phyloP scores from a whole-genome alignment of 2,888 invertebrate species.

The Nemapogon koenigi region DNA sequence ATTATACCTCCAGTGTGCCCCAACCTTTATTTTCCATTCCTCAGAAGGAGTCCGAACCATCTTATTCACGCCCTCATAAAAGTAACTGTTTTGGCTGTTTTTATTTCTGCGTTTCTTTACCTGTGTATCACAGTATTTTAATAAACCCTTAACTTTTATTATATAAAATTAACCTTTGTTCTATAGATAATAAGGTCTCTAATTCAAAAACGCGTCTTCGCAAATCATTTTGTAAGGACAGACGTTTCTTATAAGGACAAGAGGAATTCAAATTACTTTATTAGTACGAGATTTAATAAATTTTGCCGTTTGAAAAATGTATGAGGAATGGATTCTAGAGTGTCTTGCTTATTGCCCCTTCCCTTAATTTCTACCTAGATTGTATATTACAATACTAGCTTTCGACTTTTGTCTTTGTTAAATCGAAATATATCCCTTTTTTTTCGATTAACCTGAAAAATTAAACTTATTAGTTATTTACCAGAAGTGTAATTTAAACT shows the following conservation, averaged over 20 bases:
- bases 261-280: conserved; percentile 62
- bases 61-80: conserved; percentile 67
- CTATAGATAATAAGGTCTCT: background rate
- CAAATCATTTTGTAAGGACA: conserved; percentile 58
- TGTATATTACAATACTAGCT: too few relatives aligned
- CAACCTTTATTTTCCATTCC: conserved; percentile 38
- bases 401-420: too few relatives aligned
- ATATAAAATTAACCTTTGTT: conserved; percentile 20
- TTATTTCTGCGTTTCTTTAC: conserved; percentile 58
- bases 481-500: too few relatives aligned
- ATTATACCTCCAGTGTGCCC: conserved; percentile 24
- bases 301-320: conserved; percentile 6
- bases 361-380: too few relatives aligned
- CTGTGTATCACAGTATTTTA: conserved; percentile 64
- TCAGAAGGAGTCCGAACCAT: conserved; percentile 61
- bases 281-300: conserved; percentile 28
- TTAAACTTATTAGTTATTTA: too few relatives aligned
- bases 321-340: conserved; percentile 2
- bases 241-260: conserved; percentile 50
- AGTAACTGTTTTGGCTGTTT: conserved; percentile 64
- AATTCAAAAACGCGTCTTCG: conserved; percentile 3
- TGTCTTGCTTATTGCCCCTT: too few relatives aligned
- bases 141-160: conserved; percentile 36
- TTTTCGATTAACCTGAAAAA: too few relatives aligned
- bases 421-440: too few relatives aligned